Evolutionary conservation across 1,140 invertebrate genomes (phyloP).

Genomic region (Latrodectus geometricus): DNA sequence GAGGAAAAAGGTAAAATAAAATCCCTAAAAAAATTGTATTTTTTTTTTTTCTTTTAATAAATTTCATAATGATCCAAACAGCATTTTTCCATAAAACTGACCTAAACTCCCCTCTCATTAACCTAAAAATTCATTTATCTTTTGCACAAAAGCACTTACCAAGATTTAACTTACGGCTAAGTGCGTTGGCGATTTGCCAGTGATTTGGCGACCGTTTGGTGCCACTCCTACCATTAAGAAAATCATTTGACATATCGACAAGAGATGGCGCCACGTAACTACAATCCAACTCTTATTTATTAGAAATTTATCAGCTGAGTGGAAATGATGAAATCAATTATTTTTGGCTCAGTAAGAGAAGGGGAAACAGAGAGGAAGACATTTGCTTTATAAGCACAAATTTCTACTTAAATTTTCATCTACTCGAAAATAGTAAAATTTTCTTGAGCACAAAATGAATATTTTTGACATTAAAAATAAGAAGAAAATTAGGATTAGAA

Average conservation of each 20-base stretch:
- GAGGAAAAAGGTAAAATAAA: neutral
- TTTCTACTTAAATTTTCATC: too few species aligned
- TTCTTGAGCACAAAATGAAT: too few species aligned
- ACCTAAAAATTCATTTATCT: constrained; percentile 51
- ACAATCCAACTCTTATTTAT: too few species aligned
- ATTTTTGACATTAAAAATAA: too few species aligned
- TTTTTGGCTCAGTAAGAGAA: too few species aligned
- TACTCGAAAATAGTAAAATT: too few species aligned
- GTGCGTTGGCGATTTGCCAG: constrained; percentile 44
- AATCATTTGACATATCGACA: neutral
- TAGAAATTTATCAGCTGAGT: too few species aligned
- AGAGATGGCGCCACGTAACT: constrained; percentile 26
- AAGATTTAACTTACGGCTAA: constrained; percentile 47
- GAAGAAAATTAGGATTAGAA: too few species aligned
- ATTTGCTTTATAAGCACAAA: too few species aligned
- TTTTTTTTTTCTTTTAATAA: constrained; percentile 38
- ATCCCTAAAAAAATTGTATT: neutral
- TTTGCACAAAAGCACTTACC: constrained; percentile 42
- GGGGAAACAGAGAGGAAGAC: too few species aligned
- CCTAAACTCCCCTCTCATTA: constrained; percentile 42
- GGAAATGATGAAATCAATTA: too few species aligned
- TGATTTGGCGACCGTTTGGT: constrained; percentile 24
- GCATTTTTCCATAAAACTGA: constrained; percentile 50
- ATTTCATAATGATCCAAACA: constrained; percentile 44
- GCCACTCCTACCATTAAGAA: constrained; percentile 9